Percentiles rank a stretch among this genome's conserved stretches.
Conservation (phyloP, 92 coral and sea anemone genomes). For the Isaurus tuberculatus region DNA sequence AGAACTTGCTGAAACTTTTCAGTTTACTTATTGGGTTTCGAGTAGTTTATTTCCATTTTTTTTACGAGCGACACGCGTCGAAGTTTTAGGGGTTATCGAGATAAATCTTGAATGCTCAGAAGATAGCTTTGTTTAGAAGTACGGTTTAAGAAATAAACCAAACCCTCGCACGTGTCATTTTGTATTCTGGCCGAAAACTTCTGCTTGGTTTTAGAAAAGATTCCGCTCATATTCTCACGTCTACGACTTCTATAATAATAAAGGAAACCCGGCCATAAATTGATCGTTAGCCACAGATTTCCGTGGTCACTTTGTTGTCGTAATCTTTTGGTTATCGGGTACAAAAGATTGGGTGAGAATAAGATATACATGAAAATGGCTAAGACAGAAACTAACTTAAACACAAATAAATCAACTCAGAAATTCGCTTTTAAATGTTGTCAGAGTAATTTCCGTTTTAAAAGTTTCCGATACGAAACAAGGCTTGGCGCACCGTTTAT, state of each 20-base stretch:
- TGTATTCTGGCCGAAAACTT: not conserved
- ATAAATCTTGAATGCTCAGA: constrained; percentile 32
- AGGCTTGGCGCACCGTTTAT: constrained; percentile 7
- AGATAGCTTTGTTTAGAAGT: constrained; percentile 1
- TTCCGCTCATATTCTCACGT: not conserved
- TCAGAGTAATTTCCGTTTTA: not conserved
- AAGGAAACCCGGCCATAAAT: not conserved
- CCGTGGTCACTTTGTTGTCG: constrained; percentile 14
- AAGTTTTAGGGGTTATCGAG: constrained; percentile 29
- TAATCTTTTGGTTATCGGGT: constrained; percentile 5
- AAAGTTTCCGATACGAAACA: not conserved
- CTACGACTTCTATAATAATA: not conserved
- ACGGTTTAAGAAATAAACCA: not conserved
- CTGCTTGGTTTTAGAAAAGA: not conserved
- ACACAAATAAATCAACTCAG: not conserved
- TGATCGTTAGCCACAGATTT: constrained; percentile 11
- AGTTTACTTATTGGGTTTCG: not conserved
- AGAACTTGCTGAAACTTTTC: constrained; percentile 27
- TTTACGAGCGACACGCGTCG: constrained; percentile 30
- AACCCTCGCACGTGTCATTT: constrained; percentile 26
- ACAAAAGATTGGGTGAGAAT: not conserved
- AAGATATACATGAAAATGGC: not conserved
- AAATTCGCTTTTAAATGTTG: not conserved
- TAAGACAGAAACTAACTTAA: not conserved
- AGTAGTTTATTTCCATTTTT: not conserved